A percentile compares a stretch with the other conserved stretches of the same genome.
These are phyloP conservation scores for Acleris laterana DNA, from an alignment of 2,888 invertebrate genomes.

Conservation along the genomic window DNA sequence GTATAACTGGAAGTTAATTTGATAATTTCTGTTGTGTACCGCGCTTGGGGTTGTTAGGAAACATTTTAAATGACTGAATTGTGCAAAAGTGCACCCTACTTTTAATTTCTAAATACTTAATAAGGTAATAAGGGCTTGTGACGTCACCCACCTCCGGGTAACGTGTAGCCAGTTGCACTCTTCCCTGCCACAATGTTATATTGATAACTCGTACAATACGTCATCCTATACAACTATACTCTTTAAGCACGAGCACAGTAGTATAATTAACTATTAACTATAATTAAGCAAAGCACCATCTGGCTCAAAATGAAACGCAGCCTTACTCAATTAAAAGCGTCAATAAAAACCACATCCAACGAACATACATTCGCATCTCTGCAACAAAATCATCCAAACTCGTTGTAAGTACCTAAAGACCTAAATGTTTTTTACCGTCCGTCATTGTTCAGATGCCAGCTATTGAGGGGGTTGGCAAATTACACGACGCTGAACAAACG, in stretches of 20 bases:
- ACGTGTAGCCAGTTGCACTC: too few relatives aligned
- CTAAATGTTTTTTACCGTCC: constrained; percentile 39
- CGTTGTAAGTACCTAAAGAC: constrained; percentile 8
- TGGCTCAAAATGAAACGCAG: neutral
- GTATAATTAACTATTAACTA: too few relatives aligned
- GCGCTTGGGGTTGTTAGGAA: constrained; percentile 31
- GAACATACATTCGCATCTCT: constrained; percentile 48
- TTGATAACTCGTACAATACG: too few relatives aligned
- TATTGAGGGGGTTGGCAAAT: constrained; percentile 40
- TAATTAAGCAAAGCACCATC: too few relatives aligned
- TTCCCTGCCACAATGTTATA: too few relatives aligned
- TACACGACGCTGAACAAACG: constrained; percentile 49
- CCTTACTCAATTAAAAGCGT: constrained; percentile 4
- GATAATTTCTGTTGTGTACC: constrained; percentile 25
- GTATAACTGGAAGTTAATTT: constrained; percentile 36
- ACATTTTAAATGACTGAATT: constrained; percentile 35
- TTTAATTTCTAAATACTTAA: neutral
- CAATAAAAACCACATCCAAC: constrained; percentile 12
- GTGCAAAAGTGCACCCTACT: constrained; percentile 12
- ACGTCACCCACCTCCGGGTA: too few relatives aligned
- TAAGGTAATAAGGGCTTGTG: neutral
- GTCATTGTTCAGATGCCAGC: constrained; percentile 21
- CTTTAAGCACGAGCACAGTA: too few relatives aligned
- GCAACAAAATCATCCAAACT: constrained; percentile 45
- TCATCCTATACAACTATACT: too few relatives aligned